Base-by-base conservation (phyloP, 2,797 vertebrate genomes). In the Anableps anableps region DNA sequence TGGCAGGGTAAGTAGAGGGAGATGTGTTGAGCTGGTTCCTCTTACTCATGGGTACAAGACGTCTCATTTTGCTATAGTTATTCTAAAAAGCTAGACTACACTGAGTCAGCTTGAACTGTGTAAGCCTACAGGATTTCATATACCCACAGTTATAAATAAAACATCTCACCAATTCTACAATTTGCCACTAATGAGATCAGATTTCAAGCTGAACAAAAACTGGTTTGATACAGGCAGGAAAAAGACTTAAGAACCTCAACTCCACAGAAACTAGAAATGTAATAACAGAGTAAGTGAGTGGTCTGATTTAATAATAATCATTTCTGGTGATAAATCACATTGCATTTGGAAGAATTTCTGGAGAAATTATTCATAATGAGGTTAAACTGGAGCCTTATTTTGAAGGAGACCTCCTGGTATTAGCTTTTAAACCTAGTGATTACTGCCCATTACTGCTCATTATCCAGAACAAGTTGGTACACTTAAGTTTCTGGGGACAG, bases 61-160 rank as follows among this genome's bases (percentile, higher is more conserved):
- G 0, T 10, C 34, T 21, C 31, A 64, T 31, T 72, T 43, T 58
- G 47, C 64, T 51, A 55, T 60, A 45, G 31, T 34, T 36, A 19
- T 36, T 34, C 60, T 64, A 43, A 68, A 81, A 90, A 88, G 70
- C 50, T 29, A 14, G 51, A 75, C 60, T n/a, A 66, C 50, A 41
- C 0, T 38, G 34, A 71, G 73, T 31, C 23, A 23, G 38, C 38
- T 70, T 76, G 80, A 74, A 79, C 73, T 80, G 74, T 73, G 73
- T 77, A n/a, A n/a, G n/a, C n/a, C n/a, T n/a, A n/a, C n/a, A 58
- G 41, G 72, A 77, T 79, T 85, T 85, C 78, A 48, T 51, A 31
- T 73, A 77, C 17, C 58, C 34, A 48, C 47, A 19, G 53, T 76
- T 82, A 85, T 85, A 78, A 87, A 3, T 48, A 17, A 48, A 48